Evolutionary conservation across 2,797 vertebrate genomes (phyloP).

Genomic region (Sebastes vulpes): DNA sequence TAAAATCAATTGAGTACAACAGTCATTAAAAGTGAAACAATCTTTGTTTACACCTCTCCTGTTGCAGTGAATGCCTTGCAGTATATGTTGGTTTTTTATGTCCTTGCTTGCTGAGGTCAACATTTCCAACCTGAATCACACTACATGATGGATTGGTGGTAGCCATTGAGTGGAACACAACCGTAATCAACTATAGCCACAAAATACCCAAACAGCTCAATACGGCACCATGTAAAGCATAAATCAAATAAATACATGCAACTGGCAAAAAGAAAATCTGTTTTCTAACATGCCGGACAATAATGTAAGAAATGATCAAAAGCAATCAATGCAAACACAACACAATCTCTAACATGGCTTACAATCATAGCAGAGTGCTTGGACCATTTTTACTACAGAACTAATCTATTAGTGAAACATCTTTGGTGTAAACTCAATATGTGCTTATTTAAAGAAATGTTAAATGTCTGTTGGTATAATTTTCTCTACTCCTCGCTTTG

Average conservation of each 20-base stretch:
- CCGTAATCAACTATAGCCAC: slow-evolving; percentile 21
- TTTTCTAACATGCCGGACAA: background rate
- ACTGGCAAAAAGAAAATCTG: background rate
- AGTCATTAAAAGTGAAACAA: background rate
- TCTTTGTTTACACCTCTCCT: background rate
- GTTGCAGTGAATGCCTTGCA: background rate
- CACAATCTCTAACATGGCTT: background rate
- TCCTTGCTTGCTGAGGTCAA: slow-evolving; percentile 27
- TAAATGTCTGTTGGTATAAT: background rate
- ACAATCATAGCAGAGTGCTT: background rate
- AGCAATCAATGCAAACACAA: background rate
- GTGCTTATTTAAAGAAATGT: background rate
- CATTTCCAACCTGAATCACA: slow-evolving; percentile 29
- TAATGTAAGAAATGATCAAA: background rate
- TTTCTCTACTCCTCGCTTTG: background rate
- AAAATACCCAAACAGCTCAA: background rate
- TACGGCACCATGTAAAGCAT: background rate
- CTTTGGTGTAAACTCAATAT: background rate
- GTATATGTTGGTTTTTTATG: slow-evolving; percentile 18
- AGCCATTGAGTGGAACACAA: slow-evolving; percentile 26
- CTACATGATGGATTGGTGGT: slow-evolving; percentile 25
- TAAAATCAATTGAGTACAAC: background rate
- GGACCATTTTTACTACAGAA: background rate
- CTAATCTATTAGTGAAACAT: background rate
- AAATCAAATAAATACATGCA: background rate